phyloP scores from a whole-genome alignment of 2,888 invertebrate genomes.

The Brenthis daphne region DNA sequence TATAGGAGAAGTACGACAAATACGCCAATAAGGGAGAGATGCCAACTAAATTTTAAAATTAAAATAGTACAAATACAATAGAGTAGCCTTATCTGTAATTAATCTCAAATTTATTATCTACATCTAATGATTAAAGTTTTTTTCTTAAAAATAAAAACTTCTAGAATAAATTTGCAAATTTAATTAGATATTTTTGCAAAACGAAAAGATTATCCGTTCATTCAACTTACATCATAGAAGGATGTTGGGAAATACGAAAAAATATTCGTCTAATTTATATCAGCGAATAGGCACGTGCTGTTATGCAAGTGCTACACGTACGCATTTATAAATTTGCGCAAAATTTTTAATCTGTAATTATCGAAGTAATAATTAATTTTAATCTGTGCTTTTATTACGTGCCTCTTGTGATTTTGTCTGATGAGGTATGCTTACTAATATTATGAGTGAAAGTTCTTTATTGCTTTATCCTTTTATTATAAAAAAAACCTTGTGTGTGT shows the following conservation, averaged over 20 bases:
- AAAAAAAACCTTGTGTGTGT: no score
- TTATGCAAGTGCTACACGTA: neutral
- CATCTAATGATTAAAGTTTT: neutral
- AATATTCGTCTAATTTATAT: constrained; percentile 8
- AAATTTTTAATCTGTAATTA: neutral
- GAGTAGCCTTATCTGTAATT: no score
- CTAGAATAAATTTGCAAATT: constrained; percentile 2
- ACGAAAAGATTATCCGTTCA: constrained; percentile 3
- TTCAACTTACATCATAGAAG: constrained; percentile 7
- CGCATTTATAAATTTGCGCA: neutral
- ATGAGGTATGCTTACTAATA: no score
- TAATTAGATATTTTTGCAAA: neutral
- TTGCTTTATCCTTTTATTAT: no score
- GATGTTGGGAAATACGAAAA: constrained; percentile 9
- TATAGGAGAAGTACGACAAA: no score
- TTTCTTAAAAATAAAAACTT: constrained; percentile 1
- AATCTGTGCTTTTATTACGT: no score
- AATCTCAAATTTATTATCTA: no score
- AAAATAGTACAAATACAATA: no score
- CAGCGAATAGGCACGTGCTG: constrained; percentile 5
- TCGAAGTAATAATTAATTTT: neutral
- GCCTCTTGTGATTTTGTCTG: no score
- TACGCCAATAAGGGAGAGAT: no score
- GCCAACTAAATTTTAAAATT: no score
- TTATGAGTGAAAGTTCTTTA: no score